Conservation (phyloP, 2,113 vertebrate species). For the Eclectus roratus region DNA sequence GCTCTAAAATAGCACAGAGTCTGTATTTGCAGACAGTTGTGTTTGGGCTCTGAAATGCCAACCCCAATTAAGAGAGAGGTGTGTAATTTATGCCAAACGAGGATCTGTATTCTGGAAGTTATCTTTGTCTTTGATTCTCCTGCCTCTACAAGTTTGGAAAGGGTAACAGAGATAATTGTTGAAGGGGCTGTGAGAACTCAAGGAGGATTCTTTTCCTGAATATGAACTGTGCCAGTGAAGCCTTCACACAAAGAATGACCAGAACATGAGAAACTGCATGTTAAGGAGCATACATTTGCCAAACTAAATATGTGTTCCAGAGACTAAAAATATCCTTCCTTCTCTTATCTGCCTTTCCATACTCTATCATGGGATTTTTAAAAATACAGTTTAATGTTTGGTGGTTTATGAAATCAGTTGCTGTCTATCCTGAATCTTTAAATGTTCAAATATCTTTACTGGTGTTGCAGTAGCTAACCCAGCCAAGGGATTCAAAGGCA, state of each 20-base stretch:
- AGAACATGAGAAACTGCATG: background rate
- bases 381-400: background rate
- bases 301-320: background rate
- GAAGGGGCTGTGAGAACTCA: background rate
- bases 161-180: background rate
- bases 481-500: background rate
- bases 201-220: background rate
- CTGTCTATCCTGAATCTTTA: background rate
- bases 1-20: rapidly evolving
- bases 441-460: background rate
- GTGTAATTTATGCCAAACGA: background rate
- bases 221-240: background rate
- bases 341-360: background rate
- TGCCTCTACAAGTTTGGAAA: background rate
- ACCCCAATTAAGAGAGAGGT: background rate
- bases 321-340: background rate
- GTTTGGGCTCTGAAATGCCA: background rate
- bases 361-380: background rate
- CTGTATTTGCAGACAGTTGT: rapidly evolving
- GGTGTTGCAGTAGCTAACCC: background rate
- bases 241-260: background rate
- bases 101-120: background rate
- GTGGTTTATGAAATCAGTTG: background rate
- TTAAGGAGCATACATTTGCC: background rate
- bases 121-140: background rate